A percentile compares a stretch with the other conserved stretches of the same genome.
These are phyloP conservation scores for Myopa tessellatipennis DNA, from an alignment of 2,888 invertebrate species.

Conservation along the genomic window DNA sequence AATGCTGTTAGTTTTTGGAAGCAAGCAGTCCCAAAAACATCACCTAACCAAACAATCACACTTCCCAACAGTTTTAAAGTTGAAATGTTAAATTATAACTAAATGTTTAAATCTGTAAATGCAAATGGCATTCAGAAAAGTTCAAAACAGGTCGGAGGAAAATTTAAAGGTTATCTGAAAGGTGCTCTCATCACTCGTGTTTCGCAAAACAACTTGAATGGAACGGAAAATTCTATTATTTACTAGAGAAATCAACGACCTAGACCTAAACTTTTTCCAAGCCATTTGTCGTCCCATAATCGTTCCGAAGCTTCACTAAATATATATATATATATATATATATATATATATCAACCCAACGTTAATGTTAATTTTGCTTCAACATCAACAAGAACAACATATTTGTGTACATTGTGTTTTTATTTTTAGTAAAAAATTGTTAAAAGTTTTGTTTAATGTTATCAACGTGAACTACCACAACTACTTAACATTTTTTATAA, in stretches of 20 bases:
- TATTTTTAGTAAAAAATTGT: constrained; percentile 24
- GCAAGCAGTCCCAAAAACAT: neutral
- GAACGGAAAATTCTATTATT: neutral
- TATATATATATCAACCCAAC: constrained; percentile 31
- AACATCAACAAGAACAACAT: constrained; percentile 25
- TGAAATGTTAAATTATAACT: constrained; percentile 21
- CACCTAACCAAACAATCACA: constrained; percentile 24
- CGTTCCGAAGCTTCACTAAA: neutral
- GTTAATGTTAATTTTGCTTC: constrained; percentile 31
- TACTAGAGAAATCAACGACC: neutral
- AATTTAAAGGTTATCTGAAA: neutral
- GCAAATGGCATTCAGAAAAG: constrained; percentile 37
- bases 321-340: constrained; percentile 16
- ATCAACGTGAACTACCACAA: constrained; percentile 34
- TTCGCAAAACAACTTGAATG: constrained; percentile 24
- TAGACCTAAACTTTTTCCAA: constrained; percentile 8
- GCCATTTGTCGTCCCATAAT: constrained; percentile 25
- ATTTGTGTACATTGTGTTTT: constrained; percentile 35
- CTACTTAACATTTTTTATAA: constrained; percentile 41
- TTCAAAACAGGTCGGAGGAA: constrained; percentile 1
- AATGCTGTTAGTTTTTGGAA: constrained; percentile 4
- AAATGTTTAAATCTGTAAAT: constrained; percentile 13
- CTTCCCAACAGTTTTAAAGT: constrained; percentile 36
- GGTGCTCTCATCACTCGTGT: constrained; percentile 22
- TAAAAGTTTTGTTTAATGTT: constrained; percentile 26